phyloP scores from a whole-genome alignment of 1,140 invertebrate genomes.

The Bombus pascuorum region DNA sequence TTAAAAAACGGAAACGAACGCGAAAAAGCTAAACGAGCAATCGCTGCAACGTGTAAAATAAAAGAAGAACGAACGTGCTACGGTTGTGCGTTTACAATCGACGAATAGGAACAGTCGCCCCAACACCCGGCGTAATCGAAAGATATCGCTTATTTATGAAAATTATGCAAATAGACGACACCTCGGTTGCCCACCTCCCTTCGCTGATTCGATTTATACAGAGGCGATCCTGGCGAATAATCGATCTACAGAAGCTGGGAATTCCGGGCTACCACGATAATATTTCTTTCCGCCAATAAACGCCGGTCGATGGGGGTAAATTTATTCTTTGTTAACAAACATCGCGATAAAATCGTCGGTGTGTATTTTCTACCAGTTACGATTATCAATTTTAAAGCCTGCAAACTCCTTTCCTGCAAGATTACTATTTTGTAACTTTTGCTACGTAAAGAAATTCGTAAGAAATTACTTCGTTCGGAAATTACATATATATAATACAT shows the following conservation, averaged over 20 bases:
- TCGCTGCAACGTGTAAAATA: background rate
- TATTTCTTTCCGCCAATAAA: conserved; percentile 41
- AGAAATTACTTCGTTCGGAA: too few species aligned
- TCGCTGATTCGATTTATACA: conserved; percentile 17
- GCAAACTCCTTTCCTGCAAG: background rate
- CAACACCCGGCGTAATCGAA: conserved; percentile 12
- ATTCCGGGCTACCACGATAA: background rate
- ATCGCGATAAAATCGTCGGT: background rate
- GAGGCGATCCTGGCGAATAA: background rate
- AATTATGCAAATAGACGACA: conserved; percentile 33
- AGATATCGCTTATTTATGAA: conserved; percentile 45
- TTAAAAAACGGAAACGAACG: background rate
- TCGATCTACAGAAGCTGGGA: background rate
- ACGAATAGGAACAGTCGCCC: background rate
- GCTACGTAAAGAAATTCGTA: too few species aligned
- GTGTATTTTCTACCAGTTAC: background rate
- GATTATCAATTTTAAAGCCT: background rate
- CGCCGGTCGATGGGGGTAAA: background rate
- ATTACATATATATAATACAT: conserved; percentile 21
- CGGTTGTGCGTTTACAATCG: background rate
- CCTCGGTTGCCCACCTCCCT: background rate
- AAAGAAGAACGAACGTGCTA: background rate
- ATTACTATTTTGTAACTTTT: too few species aligned
- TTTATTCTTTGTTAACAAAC: conserved; percentile 30
- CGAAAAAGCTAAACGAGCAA: background rate